Percentiles rank a stretch among this genome's conserved stretches.
Evolutionary conservation across 2,797 vertebrate genomes (phyloP).

Genomic region (Hippoglossus hippoglossus): DNA sequence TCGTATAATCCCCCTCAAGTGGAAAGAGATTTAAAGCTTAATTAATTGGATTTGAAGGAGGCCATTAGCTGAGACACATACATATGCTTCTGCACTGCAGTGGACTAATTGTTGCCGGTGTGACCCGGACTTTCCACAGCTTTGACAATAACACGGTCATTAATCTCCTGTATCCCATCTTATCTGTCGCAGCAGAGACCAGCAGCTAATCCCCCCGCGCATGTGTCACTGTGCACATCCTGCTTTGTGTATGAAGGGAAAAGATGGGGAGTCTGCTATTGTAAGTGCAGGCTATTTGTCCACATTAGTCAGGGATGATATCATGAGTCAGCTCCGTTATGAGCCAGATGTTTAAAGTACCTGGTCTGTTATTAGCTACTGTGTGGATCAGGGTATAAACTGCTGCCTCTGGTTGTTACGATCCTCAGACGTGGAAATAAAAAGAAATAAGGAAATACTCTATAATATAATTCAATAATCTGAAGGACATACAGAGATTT

Average conservation of each 20-base stretch:
- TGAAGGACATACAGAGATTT: no score
- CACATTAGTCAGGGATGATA: slow-evolving; percentile 41
- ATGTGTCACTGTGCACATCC: slow-evolving; percentile 59
- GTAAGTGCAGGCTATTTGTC: slow-evolving; percentile 48
- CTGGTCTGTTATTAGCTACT: slow-evolving; percentile 21
- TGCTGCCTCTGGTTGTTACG: neutral
- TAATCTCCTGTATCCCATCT: slow-evolving; percentile 64
- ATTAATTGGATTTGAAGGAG: slow-evolving; percentile 38
- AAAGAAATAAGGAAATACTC: no score
- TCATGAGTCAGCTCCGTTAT: slow-evolving; percentile 45
- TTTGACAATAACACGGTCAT: slow-evolving; percentile 74
- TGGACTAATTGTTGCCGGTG: slow-evolving; percentile 40
- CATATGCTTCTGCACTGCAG: slow-evolving; percentile 37
- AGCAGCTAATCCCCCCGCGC: slow-evolving; percentile 41
- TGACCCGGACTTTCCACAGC: slow-evolving; percentile 72
- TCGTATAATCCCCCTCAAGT: slow-evolving; percentile 28
- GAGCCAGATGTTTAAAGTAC: slow-evolving; percentile 33
- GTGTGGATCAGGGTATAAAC: neutral
- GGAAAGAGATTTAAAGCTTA: slow-evolving; percentile 45
- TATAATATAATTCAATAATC: no score
- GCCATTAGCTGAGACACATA: slow-evolving; percentile 37
- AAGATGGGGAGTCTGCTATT: slow-evolving; percentile 28
- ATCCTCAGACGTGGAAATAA: no score
- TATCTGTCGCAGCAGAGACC: slow-evolving; percentile 63
- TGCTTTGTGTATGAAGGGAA: slow-evolving; percentile 29